Percentiles rank a stretch among this genome's conserved stretches.
phyloP scores from a whole-genome alignment of 2,888 invertebrate species.

The Athrips mouffetella region DNA sequence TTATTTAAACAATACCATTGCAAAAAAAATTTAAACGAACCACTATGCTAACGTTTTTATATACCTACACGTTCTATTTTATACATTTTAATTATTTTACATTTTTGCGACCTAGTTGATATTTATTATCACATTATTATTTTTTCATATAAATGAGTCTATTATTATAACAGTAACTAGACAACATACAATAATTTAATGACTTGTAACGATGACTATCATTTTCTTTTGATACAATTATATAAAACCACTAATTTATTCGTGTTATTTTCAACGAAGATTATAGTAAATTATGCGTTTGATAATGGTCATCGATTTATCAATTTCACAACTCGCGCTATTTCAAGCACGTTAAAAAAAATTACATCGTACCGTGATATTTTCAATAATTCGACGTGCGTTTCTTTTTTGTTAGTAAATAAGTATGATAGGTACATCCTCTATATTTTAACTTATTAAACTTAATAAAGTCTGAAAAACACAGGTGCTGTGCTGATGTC shows the following conservation, averaged over 20 bases:
- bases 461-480: too few relatives aligned
- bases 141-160: conserved; percentile 41
- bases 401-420: too few relatives aligned
- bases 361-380: too few relatives aligned
- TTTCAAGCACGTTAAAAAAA: not conserved
- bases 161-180: conserved; percentile 49
- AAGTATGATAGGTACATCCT: too few relatives aligned
- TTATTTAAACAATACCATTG: conserved; percentile 10
- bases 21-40: conserved; percentile 48
- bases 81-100: conserved; percentile 39
- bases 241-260: conserved; percentile 16
- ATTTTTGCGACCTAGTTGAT: conserved; percentile 49
- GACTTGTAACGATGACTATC: conserved; percentile 60
- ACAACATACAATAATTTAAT: conserved; percentile 66
- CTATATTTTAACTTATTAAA: too few relatives aligned
- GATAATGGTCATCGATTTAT: conserved; percentile 4
- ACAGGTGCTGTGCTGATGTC: too few relatives aligned
- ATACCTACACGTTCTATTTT: conserved; percentile 39
- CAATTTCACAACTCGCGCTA: not conserved
- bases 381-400: too few relatives aligned
- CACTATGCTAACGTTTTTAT: conserved; percentile 46
- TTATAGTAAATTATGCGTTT: not conserved
- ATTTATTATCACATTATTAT: conserved; percentile 58
- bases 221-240: conserved; percentile 12
- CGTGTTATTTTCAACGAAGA: conserved; percentile 9